Conservation (phyloP, 2,797 vertebrate genomes). For the Peromyscus aztecus region DNA sequence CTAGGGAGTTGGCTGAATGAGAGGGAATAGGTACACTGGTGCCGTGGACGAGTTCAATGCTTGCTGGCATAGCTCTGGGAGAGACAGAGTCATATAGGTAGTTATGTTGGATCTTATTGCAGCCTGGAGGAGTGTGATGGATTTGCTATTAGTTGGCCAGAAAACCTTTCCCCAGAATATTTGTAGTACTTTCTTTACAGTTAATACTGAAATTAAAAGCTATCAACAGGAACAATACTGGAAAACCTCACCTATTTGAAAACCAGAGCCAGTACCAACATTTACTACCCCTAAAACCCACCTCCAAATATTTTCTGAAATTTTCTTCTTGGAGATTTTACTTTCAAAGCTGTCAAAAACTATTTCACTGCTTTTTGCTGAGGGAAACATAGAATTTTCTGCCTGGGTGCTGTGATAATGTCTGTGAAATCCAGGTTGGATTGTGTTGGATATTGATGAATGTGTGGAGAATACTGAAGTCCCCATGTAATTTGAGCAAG, state of each 20-base stretch:
- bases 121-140: not conserved
- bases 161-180: not conserved
- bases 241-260: not conserved
- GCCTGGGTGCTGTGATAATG: not conserved
- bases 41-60: not conserved
- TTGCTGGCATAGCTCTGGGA: not conserved
- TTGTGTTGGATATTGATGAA: not conserved
- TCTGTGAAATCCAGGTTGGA: conserved; percentile 48
- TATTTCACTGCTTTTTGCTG: conserved; percentile 26
- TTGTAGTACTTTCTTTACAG: not conserved
- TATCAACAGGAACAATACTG: not conserved
- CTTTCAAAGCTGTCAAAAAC: conserved; percentile 36
- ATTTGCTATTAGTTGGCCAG: not conserved
- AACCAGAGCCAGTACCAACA: not conserved
- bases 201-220: not conserved
- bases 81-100: not conserved
- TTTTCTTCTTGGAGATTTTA: conserved; percentile 57
- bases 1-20: not conserved
- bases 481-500: not conserved
- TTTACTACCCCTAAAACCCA: not conserved
- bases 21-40: not conserved
- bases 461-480: not conserved
- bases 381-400: conserved; percentile 66
- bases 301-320: not conserved
- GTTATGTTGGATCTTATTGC: not conserved